These are phyloP conservation scores for Argya squamiceps DNA, from an alignment of 2,797 vertebrate genomes.

Conservation along the genomic window DNA sequence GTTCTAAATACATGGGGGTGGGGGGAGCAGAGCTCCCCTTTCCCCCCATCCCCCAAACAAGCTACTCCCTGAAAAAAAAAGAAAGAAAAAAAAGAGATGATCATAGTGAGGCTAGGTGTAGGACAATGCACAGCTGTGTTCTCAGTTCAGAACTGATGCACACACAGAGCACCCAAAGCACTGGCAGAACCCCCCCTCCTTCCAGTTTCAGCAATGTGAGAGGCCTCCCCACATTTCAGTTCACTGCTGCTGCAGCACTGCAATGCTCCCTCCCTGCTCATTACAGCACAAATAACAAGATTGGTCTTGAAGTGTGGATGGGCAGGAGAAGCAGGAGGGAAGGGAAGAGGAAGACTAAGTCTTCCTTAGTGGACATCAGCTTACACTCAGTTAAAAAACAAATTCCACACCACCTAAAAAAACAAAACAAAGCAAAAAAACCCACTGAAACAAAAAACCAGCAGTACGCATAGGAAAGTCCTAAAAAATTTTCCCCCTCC, in stretches of 20 bases:
- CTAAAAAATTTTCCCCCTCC: accelerated
- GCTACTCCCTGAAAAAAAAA: background rate
- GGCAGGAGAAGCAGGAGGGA: background rate
- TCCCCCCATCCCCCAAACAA: background rate
- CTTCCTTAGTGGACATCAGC: background rate
- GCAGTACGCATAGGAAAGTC: background rate
- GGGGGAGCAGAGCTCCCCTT: background rate
- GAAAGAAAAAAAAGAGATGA: background rate
- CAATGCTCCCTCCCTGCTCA: background rate
- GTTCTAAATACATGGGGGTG: background rate
- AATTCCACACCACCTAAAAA: background rate
- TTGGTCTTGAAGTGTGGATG: background rate
- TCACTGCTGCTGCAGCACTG: background rate
- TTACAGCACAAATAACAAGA: background rate
- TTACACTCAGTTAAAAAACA: background rate
- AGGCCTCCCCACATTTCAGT: background rate
- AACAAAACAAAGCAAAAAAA: background rate
- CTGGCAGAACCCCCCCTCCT: background rate
- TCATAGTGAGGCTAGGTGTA: background rate
- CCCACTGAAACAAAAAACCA: background rate
- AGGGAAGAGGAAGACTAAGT: background rate
- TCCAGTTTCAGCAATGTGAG: background rate
- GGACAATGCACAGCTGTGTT: background rate
- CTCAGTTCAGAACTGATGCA: background rate
- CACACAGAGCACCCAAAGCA: accelerated